Percentiles rank a stretch among this genome's conserved stretches.
Evolutionary conservation across 2,113 vertebrate species (phyloP).

Genomic region (Garra rufa): DNA sequence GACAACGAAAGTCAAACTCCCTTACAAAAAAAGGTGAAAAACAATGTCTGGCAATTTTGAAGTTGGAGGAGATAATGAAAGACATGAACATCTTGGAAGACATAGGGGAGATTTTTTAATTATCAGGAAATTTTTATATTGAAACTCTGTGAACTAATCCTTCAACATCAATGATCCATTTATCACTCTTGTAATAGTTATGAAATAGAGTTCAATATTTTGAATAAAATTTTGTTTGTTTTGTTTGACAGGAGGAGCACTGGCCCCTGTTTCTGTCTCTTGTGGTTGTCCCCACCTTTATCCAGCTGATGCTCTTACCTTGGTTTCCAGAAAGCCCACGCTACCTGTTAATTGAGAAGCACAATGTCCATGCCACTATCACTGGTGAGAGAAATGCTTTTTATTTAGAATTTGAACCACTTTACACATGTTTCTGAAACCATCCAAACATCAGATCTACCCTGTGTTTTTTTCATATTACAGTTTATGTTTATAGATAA

Average conservation of each 20-base stretch:
- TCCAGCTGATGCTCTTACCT: conserved; percentile 85
- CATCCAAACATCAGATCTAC: background rate
- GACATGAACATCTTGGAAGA: too few species aligned
- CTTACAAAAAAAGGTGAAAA: too few species aligned
- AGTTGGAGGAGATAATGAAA: too few species aligned
- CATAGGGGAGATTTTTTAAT: too few species aligned
- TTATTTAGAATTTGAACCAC: background rate
- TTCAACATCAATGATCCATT: too few species aligned
- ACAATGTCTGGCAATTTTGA: too few species aligned
- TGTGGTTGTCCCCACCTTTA: conserved; percentile 81
- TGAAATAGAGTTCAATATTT: background rate
- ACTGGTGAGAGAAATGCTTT: conserved; percentile 73
- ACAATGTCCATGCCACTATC: conserved; percentile 80
- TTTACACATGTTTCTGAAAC: background rate
- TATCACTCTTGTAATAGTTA: too few species aligned
- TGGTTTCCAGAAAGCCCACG: conserved; percentile 92
- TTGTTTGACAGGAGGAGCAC: conserved; percentile 80
- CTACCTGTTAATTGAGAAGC: conserved; percentile 89
- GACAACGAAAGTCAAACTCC: too few species aligned
- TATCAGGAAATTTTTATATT: too few species aligned
- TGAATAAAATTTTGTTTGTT: conserved; percentile 9
- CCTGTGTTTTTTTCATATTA: background rate
- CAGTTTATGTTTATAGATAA: background rate
- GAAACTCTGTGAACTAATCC: too few species aligned
- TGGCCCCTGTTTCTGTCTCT: conserved; percentile 88